phyloP scores from a whole-genome alignment of 1,140 invertebrate genomes.

The Agrypnia vestita region DNA sequence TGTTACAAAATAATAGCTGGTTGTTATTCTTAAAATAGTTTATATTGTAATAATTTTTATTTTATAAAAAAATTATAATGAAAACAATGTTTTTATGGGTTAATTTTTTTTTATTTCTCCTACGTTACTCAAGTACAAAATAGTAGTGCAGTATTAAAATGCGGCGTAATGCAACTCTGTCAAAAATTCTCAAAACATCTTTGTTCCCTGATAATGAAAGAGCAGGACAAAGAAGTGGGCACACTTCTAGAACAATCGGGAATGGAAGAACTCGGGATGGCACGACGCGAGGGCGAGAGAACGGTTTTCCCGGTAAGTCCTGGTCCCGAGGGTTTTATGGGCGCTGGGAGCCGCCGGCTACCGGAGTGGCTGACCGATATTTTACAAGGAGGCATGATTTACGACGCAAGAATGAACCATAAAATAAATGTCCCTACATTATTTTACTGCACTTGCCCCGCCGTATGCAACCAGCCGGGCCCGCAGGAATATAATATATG shows the following conservation, averaged over 20 bases:
- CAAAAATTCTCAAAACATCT: constrained; percentile 11
- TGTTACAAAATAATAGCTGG: no score
- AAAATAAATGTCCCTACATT: constrained; percentile 49
- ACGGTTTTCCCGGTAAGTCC: constrained; percentile 15
- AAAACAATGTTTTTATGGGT: no score
- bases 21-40: no score
- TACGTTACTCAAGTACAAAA: no score
- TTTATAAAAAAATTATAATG: no score
- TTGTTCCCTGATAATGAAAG: constrained; percentile 26
- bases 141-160: no score
- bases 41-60: no score
- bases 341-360: constrained; percentile 25
- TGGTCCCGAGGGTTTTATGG: constrained; percentile 14
- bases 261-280: not conserved
- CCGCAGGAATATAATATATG: not conserved
- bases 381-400: constrained; percentile 56
- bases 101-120: no score
- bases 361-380: constrained; percentile 56
- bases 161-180: constrained; percentile 8
- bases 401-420: constrained; percentile 49
- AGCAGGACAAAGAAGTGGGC: constrained; percentile 19
- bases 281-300: not conserved
- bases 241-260: constrained; percentile 36
- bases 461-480: constrained; percentile 13
- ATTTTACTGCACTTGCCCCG: constrained; percentile 51